Conservation (phyloP, 2,797 vertebrate genomes). For the Pagetopsis macropterus region DNA sequence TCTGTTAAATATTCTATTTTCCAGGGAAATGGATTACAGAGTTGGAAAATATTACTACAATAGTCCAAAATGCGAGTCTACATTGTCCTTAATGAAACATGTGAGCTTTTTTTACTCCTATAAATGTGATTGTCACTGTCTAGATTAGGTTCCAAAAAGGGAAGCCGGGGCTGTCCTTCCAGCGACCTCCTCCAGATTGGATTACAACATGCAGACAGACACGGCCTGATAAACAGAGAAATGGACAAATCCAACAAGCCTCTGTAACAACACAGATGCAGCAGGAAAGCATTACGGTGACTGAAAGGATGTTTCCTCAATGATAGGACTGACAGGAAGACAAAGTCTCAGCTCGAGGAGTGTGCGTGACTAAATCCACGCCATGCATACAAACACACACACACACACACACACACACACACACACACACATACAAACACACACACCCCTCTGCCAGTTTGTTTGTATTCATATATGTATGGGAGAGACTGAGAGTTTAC, state of each 20-base stretch:
- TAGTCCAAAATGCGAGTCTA: constrained; percentile 16
- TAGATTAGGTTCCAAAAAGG: constrained; percentile 31
- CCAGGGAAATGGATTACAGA: background rate
- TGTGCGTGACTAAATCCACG: constrained; percentile 42
- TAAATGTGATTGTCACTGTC: constrained; percentile 25
- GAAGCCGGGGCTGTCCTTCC: constrained; percentile 44
- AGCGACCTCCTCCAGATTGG: constrained; percentile 34
- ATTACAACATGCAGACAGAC: constrained; percentile 46
- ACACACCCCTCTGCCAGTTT: background rate
- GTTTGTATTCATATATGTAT: constrained; percentile 47
- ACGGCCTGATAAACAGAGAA: constrained; percentile 35
- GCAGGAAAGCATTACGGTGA: constrained; percentile 15
- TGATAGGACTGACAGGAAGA: constrained; percentile 29
- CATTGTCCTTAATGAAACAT: background rate
- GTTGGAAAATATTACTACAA: background rate
- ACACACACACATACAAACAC: too few relatives aligned
- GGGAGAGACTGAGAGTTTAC: constrained; percentile 36
- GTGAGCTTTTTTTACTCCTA: constrained; percentile 11
- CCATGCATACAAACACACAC: constrained; percentile 10
- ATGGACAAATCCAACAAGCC: constrained; percentile 37
- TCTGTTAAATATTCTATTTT: constrained; percentile 13
- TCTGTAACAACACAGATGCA: constrained; percentile 15
- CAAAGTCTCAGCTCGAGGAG: constrained; percentile 28
- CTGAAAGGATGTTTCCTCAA: constrained; percentile 32
- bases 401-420: too few relatives aligned